Percentiles rank a stretch among this genome's conserved stretches.
Conservation (phyloP, 2,888 invertebrate genomes). For the Aethes cnicana region DNA sequence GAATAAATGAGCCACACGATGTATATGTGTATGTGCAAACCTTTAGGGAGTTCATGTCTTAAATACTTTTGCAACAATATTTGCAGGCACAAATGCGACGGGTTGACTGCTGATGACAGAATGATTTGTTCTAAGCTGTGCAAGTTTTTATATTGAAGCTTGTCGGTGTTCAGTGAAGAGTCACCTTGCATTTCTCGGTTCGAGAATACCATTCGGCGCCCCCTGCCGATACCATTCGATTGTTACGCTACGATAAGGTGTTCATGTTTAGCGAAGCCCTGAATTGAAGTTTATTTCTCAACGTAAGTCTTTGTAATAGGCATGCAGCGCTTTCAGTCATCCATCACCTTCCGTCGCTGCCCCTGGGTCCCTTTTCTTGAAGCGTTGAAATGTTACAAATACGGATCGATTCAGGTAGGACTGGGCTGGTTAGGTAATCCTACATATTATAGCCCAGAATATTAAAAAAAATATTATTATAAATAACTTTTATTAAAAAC, state of each 20-base stretch:
- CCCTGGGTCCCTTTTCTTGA: too few relatives aligned
- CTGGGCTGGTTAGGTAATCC: too few relatives aligned
- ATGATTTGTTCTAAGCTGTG: conserved; percentile 46
- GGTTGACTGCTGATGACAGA: conserved; percentile 45
- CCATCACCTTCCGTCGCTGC: too few relatives aligned
- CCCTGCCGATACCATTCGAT: conserved; percentile 51
- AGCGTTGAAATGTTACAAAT: too few relatives aligned
- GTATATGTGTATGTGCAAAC: too few relatives aligned
- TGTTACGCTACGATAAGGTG: conserved; percentile 31
- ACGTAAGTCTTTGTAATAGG: background rate
- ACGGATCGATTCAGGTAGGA: too few relatives aligned
- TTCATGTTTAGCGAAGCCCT: conserved; percentile 24
- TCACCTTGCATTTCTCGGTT: conserved; percentile 39
- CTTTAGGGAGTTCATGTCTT: conserved; percentile 42
- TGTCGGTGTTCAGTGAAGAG: conserved; percentile 17
- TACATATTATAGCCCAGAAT: too few relatives aligned
- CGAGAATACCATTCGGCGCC: conserved; percentile 43
- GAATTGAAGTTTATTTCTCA: conserved; percentile 8
- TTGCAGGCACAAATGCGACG: conserved; percentile 29
- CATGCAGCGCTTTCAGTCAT: too few relatives aligned
- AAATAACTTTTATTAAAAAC: too few relatives aligned
- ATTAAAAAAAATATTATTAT: too few relatives aligned
- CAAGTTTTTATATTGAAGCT: conserved; percentile 55
- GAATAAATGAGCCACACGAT: too few relatives aligned
- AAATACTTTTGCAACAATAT: conserved; percentile 30